These are phyloP conservation scores for Poeciliopsis infans DNA, from an alignment of 2,797 vertebrate genomes.

Conservation along the genomic window DNA sequence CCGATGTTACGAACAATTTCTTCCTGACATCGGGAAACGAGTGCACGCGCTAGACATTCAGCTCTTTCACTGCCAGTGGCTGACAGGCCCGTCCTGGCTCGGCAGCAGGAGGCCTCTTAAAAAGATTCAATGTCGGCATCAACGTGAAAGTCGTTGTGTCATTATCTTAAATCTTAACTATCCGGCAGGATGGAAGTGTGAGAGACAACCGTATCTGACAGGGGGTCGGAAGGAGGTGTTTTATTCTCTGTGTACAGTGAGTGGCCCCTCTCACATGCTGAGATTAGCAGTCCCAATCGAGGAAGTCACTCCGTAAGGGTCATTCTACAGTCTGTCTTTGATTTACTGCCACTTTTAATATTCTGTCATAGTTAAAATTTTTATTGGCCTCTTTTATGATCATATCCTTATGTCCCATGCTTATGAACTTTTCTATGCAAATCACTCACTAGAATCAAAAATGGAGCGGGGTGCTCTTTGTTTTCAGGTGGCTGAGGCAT, in stretches of 20 bases:
- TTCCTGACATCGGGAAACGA: conserved; percentile 75
- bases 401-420: conserved; percentile 83
- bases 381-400: conserved; percentile 81
- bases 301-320: conserved; percentile 76
- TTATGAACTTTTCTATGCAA: conserved; percentile 88
- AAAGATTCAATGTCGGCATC: conserved; percentile 82
- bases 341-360: conserved; percentile 86
- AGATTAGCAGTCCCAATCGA: conserved; percentile 71
- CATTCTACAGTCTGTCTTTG: conserved; percentile 75
- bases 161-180: conserved; percentile 83
- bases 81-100: conserved; percentile 73
- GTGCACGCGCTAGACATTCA: conserved; percentile 75
- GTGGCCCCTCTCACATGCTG: conserved; percentile 58
- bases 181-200: conserved; percentile 72
- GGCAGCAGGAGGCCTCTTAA: conserved; percentile 73
- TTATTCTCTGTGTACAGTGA: conserved; percentile 81
- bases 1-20: conserved; percentile 82
- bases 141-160: conserved; percentile 80
- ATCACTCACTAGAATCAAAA: conserved; percentile 78
- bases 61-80: conserved; percentile 79
- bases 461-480: conserved; percentile 56
- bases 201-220: conserved; percentile 80
- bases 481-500: conserved; percentile 63
- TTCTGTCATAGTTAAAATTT: conserved; percentile 84
- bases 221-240: conserved; percentile 66